phyloP scores from a whole-genome alignment of 2,797 vertebrate genomes.

The Gallinago nigripennis region DNA sequence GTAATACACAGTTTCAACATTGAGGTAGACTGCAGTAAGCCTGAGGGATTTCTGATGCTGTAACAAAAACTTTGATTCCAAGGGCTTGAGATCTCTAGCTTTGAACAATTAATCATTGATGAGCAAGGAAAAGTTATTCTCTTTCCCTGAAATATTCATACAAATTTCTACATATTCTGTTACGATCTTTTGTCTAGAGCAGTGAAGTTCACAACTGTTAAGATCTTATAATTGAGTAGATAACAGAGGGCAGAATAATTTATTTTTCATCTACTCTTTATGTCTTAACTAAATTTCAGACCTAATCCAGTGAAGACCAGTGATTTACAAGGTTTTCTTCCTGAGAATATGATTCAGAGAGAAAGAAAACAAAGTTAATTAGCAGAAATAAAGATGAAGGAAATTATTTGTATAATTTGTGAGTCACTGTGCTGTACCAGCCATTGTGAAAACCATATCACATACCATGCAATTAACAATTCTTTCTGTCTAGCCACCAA shows the following conservation, averaged over 20 bases:
- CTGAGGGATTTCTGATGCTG: constrained; percentile 45
- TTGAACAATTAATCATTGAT: constrained; percentile 42
- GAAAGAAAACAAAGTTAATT: constrained; percentile 64
- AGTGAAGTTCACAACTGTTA: constrained; percentile 30
- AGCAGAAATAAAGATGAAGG: constrained; percentile 56
- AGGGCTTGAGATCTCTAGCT: constrained; percentile 36
- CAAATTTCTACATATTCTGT: constrained; percentile 19
- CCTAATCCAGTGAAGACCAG: background rate
- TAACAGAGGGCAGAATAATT: constrained; percentile 31
- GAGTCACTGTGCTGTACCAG: background rate
- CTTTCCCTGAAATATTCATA: constrained; percentile 32
- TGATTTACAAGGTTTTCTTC: constrained; percentile 10
- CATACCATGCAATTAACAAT: constrained; percentile 50
- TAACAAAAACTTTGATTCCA: constrained; percentile 63
- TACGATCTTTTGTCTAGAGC: constrained; percentile 6
- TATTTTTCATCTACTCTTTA: constrained; percentile 43
- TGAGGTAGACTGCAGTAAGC: constrained; percentile 11
- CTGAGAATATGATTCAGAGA: constrained; percentile 29
- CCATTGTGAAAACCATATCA: constrained; percentile 46
- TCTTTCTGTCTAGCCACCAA: constrained; percentile 59
- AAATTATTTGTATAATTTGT: constrained; percentile 61
- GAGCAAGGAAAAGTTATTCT: constrained; percentile 44
- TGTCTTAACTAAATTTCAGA: constrained; percentile 37
- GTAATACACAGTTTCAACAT: constrained; percentile 53
- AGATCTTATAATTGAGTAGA: constrained; percentile 26